Percentiles rank a stretch among this genome's conserved stretches.
Conservation (phyloP, 2,888 invertebrate genomes). For the Congeria kusceri region DNA sequence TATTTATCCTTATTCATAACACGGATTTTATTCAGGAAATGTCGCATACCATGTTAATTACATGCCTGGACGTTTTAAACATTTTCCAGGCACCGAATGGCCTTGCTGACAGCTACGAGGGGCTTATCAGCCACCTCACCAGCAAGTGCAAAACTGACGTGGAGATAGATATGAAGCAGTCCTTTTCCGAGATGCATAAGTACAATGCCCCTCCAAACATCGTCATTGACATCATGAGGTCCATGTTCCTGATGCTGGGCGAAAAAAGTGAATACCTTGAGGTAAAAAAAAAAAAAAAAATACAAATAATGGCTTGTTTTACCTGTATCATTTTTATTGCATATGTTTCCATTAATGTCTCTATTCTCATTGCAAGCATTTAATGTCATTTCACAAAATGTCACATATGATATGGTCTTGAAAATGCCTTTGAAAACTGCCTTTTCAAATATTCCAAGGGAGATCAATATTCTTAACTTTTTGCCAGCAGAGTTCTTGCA, state of each 20-base stretch:
- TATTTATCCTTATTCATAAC: neutral
- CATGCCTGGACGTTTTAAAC: neutral
- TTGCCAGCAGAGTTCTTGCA: too few species aligned
- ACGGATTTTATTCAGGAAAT: neutral
- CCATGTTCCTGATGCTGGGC: constrained; percentile 66
- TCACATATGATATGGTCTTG: too few species aligned
- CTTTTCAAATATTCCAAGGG: too few species aligned
- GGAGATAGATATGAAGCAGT: constrained; percentile 68
- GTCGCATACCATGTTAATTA: neutral
- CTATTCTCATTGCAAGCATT: too few species aligned
- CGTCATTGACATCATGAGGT: constrained; percentile 65
- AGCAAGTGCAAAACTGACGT: constrained; percentile 50
- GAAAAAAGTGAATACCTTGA: constrained; percentile 48
- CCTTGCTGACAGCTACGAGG: constrained; percentile 45
- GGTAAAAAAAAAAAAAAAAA: constrained; percentile 39
- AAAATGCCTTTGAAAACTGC: too few species aligned
- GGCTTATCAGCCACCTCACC: constrained; percentile 51
- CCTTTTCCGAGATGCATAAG: constrained; percentile 66
- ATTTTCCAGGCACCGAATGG: constrained; percentile 56
- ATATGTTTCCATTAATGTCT: too few species aligned
- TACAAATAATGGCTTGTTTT: too few species aligned
- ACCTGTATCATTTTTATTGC: too few species aligned
- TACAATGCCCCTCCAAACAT: constrained; percentile 60
- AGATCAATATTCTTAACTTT: too few species aligned
- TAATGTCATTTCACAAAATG: too few species aligned